Evolutionary conservation across 1,140 invertebrate species (phyloP), one percentile per base, ranked within the genome.

Genomic region (Mya arenaria): DNA sequence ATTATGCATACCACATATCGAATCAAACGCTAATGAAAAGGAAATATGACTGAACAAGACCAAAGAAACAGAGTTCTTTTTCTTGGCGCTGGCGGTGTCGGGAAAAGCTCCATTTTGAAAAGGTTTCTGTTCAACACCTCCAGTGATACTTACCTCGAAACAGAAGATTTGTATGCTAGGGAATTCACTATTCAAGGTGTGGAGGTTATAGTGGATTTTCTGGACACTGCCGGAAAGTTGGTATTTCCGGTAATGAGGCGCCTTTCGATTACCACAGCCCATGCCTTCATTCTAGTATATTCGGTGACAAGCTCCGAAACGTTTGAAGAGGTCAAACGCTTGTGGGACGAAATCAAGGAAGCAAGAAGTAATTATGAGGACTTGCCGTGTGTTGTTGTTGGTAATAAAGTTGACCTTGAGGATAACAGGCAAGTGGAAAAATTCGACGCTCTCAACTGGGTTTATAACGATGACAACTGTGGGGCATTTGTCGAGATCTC

Each of bases 201-300:
- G 1, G 77, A 85, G 23, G 82, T 91, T 81, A 87, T 92, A 73
- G 96, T 98, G 52, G 97, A 98, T 90, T 96, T 98, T 58, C 90
- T 98, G 86, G 97, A 98, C 91, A 98, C 97, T 4, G 96, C 96
- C 13, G 95, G 97, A 44, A 90, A 90, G 48, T 73, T 91, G 37
- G 82, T 85, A 6, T 90, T 91, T 77, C 89, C 90, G 8, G 91
- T 89, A 28, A 91, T 92, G 90, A 69, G 88, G 23, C 94, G 96
- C 62, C 93, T 98, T 32, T 97, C 96, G 85, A 97, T 98, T 86
- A 96, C 97, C 0, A 97, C 96, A 4, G 97, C 97, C 4, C 96
- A 97, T 91, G 97, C 97, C 10, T 98, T 98, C 90, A 94, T 98
- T 44, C 94, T 98, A 23, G 97, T 98, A 13, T 98, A 98, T 91